Evolutionary conservation across 2,888 invertebrate genomes (phyloP).

Genomic region (Psylliodes chrysocephalus): DNA sequence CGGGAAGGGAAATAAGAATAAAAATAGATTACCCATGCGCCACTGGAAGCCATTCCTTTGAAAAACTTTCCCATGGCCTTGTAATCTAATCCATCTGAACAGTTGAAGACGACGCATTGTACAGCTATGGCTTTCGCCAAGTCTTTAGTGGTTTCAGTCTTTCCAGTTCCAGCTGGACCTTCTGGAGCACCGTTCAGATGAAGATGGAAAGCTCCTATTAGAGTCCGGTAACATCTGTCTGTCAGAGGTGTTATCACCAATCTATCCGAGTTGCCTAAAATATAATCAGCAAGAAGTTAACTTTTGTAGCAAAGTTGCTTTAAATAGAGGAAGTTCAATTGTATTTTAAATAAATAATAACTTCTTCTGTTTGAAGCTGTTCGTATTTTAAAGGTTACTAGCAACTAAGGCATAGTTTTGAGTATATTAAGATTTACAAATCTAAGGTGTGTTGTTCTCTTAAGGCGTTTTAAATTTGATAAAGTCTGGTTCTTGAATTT

Average conservation of each 20-base stretch:
- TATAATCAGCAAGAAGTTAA: too few relatives aligned
- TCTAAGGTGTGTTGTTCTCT: too few relatives aligned
- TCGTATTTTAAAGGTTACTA: too few relatives aligned
- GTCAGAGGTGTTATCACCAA: slow-evolving; percentile 81
- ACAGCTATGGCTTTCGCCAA: slow-evolving; percentile 91
- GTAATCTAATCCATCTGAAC: slow-evolving; percentile 87
- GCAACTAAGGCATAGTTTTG: too few relatives aligned
- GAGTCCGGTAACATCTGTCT: slow-evolving; percentile 83
- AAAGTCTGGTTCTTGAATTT: not conserved
- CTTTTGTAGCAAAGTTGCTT: too few relatives aligned
- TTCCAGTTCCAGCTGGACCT: slow-evolving; percentile 89
- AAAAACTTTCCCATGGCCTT: slow-evolving; percentile 88
- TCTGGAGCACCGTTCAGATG: slow-evolving; percentile 88
- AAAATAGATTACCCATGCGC: slow-evolving; percentile 90
- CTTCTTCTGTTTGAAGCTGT: too few relatives aligned
- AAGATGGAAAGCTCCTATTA: slow-evolving; percentile 84
- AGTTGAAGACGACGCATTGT: slow-evolving; percentile 89
- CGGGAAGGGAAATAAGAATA: too few relatives aligned
- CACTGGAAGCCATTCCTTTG: slow-evolving; percentile 82
- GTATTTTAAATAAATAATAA: too few relatives aligned
- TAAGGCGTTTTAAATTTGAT: not conserved
- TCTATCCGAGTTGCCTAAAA: slow-evolving; percentile 74
- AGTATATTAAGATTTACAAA: too few relatives aligned
- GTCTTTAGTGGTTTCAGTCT: slow-evolving; percentile 93
- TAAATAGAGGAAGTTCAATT: too few relatives aligned